Evolutionary conservation across 2,888 invertebrate species (phyloP), one percentile per base, ranked within the genome.

Genomic region (Drosophila macrospina): DNA sequence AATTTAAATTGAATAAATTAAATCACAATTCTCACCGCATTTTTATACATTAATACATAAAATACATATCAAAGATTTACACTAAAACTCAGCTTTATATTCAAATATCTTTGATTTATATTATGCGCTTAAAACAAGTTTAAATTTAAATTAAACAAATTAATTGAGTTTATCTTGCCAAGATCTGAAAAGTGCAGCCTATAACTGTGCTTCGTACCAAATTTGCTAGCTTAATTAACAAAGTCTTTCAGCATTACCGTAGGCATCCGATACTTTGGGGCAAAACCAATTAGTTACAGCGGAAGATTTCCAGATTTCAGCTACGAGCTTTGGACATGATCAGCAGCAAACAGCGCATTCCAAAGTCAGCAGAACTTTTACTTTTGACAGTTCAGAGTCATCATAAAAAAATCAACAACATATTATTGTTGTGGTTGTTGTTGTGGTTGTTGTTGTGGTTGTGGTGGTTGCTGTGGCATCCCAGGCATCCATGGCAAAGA

Each of bases 321-420:
- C 45, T 24, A 39, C 32, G 20, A 72, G 37, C 56, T 45, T 51
- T 78, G 39, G 16, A 55, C 39, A 55, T 70, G 59, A 45, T 48
- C 20, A 32, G 39, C 39, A 48, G 44, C 78, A 44, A 44, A n/a
- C n/a, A n/a, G 32, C 74, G 55, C 75, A 85, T 87, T 79, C 83
- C 82, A 69, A 55, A 66, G 55, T 51, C 64, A 86, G 77, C 74
- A 88, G 77, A 88, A 86, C 88, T 83, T 88, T 83, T 83, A 83
- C 82, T 83, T 83, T 83, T 83, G 80, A 74, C 77, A 78, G 67
- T 69, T 68, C 54, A 52, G 63, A 70, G 57, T 41, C 51, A 62
- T 69, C 57, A 64, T 56, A 61, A 61, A 56, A 42, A 56, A 57
- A 48, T 42, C 68, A 74, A 24, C 74, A 48, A 57, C 56, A 56